phyloP scores from a whole-genome alignment of 2,113 vertebrate genomes.

The Pholis gunnellus region DNA sequence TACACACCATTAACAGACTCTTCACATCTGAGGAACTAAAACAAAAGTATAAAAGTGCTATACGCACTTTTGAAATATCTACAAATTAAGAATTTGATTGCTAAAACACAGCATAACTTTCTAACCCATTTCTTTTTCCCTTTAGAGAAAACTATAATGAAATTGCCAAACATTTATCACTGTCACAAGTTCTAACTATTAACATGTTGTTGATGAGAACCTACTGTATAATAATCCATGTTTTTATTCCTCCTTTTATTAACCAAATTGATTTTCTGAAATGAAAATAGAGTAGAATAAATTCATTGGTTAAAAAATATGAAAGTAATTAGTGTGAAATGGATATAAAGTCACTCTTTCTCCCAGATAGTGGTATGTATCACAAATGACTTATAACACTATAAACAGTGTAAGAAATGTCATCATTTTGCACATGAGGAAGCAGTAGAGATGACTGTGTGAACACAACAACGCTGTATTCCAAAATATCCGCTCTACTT shows the following conservation, averaged over 20 bases:
- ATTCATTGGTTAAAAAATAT: not conserved
- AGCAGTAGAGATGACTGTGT: not conserved
- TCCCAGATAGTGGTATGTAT: not conserved
- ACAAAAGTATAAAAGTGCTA: not conserved
- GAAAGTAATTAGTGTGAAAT: not conserved
- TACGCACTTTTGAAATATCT: not conserved
- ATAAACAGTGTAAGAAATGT: not conserved
- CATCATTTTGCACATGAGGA: not conserved
- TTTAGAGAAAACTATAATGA: not conserved
- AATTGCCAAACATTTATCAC: not conserved
- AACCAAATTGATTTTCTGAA: not conserved
- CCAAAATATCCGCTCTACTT: slow-evolving; percentile 29
- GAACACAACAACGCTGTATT: not conserved
- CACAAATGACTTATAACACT: not conserved
- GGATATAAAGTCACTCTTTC: not conserved
- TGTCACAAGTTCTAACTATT: not conserved
- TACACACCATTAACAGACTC: not conserved
- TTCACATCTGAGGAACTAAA: not conserved
- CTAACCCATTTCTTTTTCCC: not conserved
- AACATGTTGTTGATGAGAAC: not conserved
- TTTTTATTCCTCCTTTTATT: not conserved
- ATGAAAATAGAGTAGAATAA: not conserved
- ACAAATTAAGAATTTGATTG: not conserved
- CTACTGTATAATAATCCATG: not conserved
- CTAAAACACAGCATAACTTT: not conserved